Evolutionary conservation across 1,140 invertebrate species (phyloP).

Genomic region (Scaptomyza montana): DNA sequence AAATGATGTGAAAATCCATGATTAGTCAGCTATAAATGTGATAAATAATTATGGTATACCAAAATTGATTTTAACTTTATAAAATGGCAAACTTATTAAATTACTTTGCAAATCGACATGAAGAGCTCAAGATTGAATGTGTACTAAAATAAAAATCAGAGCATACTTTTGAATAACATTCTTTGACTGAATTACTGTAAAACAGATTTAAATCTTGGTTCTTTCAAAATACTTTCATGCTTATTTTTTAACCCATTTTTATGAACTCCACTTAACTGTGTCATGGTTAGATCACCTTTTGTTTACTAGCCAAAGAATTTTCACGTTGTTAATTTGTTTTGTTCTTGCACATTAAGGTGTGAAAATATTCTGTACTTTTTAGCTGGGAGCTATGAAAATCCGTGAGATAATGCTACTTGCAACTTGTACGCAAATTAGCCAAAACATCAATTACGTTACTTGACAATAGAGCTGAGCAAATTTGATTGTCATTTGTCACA

Average conservation of each 20-base stretch:
- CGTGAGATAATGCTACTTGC: conserved; percentile 30
- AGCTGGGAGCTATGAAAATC: conserved; percentile 35
- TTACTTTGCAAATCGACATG: too few species aligned
- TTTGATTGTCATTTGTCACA: conserved; percentile 29
- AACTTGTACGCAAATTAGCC: conserved; percentile 36
- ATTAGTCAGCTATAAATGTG: background rate
- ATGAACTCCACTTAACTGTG: conserved; percentile 28
- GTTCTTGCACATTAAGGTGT: conserved; percentile 48
- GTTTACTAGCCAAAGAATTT: conserved; percentile 50
- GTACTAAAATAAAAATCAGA: too few species aligned
- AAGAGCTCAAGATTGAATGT: too few species aligned
- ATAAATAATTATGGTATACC: background rate
- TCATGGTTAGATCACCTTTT: conserved; percentile 40
- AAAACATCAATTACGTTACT: conserved; percentile 4
- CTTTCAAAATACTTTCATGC: background rate
- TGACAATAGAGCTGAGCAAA: conserved; percentile 23
- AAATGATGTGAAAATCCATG: conserved; percentile 20
- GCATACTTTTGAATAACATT: too few species aligned
- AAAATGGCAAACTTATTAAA: too few species aligned
- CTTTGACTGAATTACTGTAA: too few species aligned
- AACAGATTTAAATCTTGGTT: background rate
- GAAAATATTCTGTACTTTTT: conserved; percentile 43
- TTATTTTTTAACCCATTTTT: conserved; percentile 15
- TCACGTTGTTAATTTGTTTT: conserved; percentile 44
- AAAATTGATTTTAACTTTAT: background rate